phyloP scores from a whole-genome alignment of 2,888 invertebrate genomes.

The Stegana nigrithorax region DNA sequence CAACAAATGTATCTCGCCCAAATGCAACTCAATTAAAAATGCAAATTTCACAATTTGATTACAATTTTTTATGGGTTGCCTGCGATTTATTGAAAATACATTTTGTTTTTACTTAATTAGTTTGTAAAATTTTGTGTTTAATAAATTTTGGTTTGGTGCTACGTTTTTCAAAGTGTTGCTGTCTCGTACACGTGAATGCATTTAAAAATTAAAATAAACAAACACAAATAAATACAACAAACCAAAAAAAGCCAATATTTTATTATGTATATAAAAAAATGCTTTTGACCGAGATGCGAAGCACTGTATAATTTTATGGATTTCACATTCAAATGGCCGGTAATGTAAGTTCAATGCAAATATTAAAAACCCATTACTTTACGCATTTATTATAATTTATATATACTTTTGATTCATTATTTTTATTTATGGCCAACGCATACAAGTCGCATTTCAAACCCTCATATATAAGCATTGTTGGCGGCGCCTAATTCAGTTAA shows the following conservation, averaged over 20 bases:
- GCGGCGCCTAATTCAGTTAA: too few relatives aligned
- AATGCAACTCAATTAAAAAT: constrained; percentile 7
- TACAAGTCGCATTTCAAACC: too few relatives aligned
- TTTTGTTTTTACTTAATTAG: background rate
- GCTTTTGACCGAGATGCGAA: too few relatives aligned
- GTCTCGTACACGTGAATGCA: background rate
- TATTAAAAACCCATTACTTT: background rate
- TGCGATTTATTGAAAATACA: background rate
- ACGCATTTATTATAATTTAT: background rate
- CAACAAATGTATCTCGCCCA: too few relatives aligned
- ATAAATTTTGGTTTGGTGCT: background rate
- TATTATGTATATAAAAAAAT: background rate
- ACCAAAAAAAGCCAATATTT: background rate
- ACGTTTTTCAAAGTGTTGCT: background rate
- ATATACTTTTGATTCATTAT: background rate
- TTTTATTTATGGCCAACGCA: too few relatives aligned
- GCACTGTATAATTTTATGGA: constrained; percentile 3
- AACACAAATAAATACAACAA: background rate
- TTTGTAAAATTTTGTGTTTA: background rate
- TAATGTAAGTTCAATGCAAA: constrained; percentile 11
- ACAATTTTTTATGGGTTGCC: background rate
- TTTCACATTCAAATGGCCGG: constrained; percentile 10
- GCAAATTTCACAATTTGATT: too few relatives aligned
- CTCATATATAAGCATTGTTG: too few relatives aligned
- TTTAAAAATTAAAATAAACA: background rate